Base-by-base conservation (phyloP, 2,113 vertebrate species). In the Piaya cayana region DNA sequence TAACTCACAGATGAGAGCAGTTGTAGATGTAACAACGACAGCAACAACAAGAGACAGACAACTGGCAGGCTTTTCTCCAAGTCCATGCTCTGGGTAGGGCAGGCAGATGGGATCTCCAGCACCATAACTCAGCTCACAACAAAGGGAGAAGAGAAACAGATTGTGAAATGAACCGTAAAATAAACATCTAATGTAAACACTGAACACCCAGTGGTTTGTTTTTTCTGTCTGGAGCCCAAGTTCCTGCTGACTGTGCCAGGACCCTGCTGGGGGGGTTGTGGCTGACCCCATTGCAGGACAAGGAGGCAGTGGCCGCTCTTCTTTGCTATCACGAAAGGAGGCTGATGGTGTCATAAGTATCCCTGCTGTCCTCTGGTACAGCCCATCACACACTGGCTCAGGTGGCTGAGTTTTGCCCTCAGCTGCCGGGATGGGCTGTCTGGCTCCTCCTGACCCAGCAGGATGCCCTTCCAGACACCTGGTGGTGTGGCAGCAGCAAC, bases 121-220 rank as follows among this genome's bases (percentile, higher is more conserved):
- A 34, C 77, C 62, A 65, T 91, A 89, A 95, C 93, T 93, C 93
- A 91, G 52, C 71, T 84, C 4, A 0, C 1, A 0, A 86, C 83
- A 75, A 68, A 93, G 76, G 39, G 60, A 94, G 83, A 92, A 68
- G 83, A 94, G 91, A 91, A 90, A 93, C 6, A 1, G 88, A 83
- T 95, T 96, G 95, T 91, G 95, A 96, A 97, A 97, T 53, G 62
- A 92, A 93, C 89, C 92, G 86, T 94, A 96, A 97, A 95, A 95
- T 96, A 95, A 97, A 96, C 91, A 92, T 16, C 80, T 78, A 95
- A 82, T 53, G 89, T 96, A 95, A 97, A 96, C 94, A 93, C 27
- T 0, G 0, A 71, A 79, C 52, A 62, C 14, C 19, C 64, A 86
- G 69, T 64, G 72, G 72, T 45, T 93, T 86, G 92, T 68, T 95